Evolutionary conservation across 2,888 invertebrate species (phyloP), one percentile per base, ranked within the genome.

Genomic region (Polia nebulosa): DNA sequence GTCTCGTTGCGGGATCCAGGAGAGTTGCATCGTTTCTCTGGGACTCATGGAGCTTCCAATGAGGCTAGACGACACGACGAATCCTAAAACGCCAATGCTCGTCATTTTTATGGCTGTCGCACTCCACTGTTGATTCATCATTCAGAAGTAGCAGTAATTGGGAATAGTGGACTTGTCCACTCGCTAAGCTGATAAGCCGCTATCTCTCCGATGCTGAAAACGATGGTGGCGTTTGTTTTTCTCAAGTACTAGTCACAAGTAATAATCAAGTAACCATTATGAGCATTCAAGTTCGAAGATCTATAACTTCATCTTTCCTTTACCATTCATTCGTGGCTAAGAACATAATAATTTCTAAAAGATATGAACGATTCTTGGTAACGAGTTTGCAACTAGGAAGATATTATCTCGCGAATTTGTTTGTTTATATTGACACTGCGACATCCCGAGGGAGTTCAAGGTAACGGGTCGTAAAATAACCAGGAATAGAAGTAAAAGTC

Each of bases 391-490:
- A 34, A 53, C 25, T 27, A 45, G n/a, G 25, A 45, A 45, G n/a
- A 55, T 25, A 6, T 45, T 57, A 68, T 58, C 27, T 41, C n/a
- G 15, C 8, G 15, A 59, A 58, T 72, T 53, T 59, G 49, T 71
- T 60, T 70, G 22, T 55, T 60, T 49, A 36, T 60, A 36, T 69
- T 57, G 52, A 8, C n/a, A 13, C 22, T 36, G 17, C 2, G 34
- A 70, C 29, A 51, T 49, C 32, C 25, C 17, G 7, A 45, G 20
- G n/a, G 32, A 34, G 9, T 25, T 41, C 1, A 1, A 27, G 5
- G 11, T 56, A 39, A 47, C 9, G n/a, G 27, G 9, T 56, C 71
- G 13, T 76, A 76, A 72, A 70, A 55, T 58, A 56, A 29, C 41
- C 20, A 58, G 36, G 45, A 67, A 58, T 68, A 41, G 27, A 75